phyloP scores from a whole-genome alignment of 2,797 vertebrate genomes.

The Danio choprae region DNA sequence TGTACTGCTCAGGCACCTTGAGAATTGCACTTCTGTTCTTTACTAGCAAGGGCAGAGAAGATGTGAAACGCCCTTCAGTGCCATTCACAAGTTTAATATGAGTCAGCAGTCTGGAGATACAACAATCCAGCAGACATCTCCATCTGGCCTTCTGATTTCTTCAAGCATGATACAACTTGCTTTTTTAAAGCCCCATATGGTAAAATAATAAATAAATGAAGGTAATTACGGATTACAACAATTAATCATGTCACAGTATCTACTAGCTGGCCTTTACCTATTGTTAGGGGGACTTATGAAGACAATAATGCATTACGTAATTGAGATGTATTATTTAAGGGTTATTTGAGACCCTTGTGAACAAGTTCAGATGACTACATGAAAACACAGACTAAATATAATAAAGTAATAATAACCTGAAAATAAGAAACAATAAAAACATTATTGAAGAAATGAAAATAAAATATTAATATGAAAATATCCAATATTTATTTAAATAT shows the following conservation, averaged over 20 bases:
- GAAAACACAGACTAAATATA: constrained; percentile 17
- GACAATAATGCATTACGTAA: constrained; percentile 6
- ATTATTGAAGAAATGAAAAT: too few relatives aligned
- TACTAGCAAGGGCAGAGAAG: constrained; percentile 19
- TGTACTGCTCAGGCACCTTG: constrained; percentile 20
- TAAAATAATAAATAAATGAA: not conserved
- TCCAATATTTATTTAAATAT: too few relatives aligned
- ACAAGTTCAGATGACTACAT: constrained; percentile 2
- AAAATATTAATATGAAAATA: too few relatives aligned
- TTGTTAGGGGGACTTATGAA: not conserved
- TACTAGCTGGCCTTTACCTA: not conserved
- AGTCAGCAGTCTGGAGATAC: constrained; percentile 19
- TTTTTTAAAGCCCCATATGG: not conserved
- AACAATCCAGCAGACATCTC: constrained; percentile 13
- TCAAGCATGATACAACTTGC: not conserved
- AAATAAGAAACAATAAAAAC: too few relatives aligned
- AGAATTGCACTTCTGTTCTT: constrained; percentile 12
- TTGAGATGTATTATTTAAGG: constrained; percentile 38
- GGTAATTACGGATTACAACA: not conserved
- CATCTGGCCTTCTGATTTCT: constrained; percentile 1
- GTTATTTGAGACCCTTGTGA: constrained; percentile 21
- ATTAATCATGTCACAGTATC: not conserved
- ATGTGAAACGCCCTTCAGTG: constrained; percentile 48
- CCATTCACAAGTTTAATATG: constrained; percentile 38
- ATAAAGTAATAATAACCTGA: too few relatives aligned